These are phyloP conservation scores for Platycercus adscitus DNA, from an alignment of 2,113 vertebrate species.

Conservation along the genomic window DNA sequence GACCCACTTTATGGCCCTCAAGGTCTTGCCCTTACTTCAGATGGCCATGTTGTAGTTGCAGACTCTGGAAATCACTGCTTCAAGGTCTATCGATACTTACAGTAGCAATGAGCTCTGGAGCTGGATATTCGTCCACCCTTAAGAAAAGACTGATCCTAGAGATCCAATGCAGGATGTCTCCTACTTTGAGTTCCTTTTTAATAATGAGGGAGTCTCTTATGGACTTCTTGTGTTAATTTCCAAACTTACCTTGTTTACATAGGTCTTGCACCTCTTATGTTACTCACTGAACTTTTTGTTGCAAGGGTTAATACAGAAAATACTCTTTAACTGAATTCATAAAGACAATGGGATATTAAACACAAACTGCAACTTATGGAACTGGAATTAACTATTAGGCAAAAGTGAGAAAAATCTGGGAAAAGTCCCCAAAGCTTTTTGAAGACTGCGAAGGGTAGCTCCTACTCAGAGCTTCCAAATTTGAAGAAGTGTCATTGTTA, in stretches of 20 bases:
- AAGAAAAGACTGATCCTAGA: conserved; percentile 57
- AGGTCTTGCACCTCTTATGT: conserved; percentile 70
- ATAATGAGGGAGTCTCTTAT: conserved; percentile 61
- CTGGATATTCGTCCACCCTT: not conserved
- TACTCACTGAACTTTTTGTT: conserved; percentile 66
- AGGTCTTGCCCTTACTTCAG: conserved; percentile 93
- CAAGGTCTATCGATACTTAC: conserved; percentile 96
- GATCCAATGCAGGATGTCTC: conserved; percentile 53
- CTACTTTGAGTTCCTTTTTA: conserved; percentile 58
- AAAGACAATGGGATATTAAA: conserved; percentile 66
- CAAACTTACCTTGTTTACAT: conserved; percentile 77
- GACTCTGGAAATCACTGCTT: conserved; percentile 99
- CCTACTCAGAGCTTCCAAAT: conserved; percentile 71
- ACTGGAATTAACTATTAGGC: conserved; percentile 71
- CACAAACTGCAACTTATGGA: conserved; percentile 59
- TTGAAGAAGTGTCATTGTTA: conserved; percentile 57
- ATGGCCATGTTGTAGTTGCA: conserved; percentile 95
- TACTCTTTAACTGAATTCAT: conserved; percentile 57
- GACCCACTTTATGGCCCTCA: conserved; percentile 97
- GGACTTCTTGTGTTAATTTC: conserved; percentile 70
- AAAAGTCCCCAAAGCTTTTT: conserved; percentile 48
- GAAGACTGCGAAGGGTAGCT: conserved; percentile 66
- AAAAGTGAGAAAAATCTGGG: conserved; percentile 47
- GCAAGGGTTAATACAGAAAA: conserved; percentile 52
- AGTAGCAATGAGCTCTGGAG: conserved; percentile 74